Conservation (phyloP, 2,113 vertebrate species). For the Actenoides lindsayi region DNA sequence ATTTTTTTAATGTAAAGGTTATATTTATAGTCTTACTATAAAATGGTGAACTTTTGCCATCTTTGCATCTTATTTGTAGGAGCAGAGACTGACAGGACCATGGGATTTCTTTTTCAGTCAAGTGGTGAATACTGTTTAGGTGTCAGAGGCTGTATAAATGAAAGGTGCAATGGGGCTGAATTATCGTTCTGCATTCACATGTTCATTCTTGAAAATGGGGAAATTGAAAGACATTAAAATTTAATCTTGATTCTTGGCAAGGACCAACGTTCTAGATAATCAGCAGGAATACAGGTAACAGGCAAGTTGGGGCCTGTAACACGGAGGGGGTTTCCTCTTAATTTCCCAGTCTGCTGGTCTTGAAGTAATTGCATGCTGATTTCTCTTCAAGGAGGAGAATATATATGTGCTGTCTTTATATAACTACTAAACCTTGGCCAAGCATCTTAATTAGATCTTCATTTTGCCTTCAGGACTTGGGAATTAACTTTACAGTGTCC, state of each 20-base stretch:
- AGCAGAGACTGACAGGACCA: neutral
- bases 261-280: neutral
- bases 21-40: neutral
- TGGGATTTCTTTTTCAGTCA: neutral
- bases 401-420: neutral
- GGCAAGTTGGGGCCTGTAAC: slow-evolving; percentile 50
- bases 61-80: neutral
- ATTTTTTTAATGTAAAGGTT: neutral
- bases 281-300: slow-evolving; percentile 14
- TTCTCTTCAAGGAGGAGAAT: slow-evolving; percentile 44
- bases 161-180: neutral
- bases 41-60: neutral
- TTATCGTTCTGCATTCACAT: neutral
- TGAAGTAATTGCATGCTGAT: slow-evolving; percentile 17
- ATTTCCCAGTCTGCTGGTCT: slow-evolving; percentile 37
- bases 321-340: slow-evolving; percentile 37
- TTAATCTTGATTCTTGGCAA: slow-evolving; percentile 37
- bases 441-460: slow-evolving; percentile 26
- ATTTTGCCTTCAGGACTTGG: neutral
- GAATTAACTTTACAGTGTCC: neutral
- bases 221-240: slow-evolving; percentile 19
- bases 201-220: slow-evolving; percentile 40
- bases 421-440: slow-evolving; percentile 10
- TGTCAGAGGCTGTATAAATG: neutral
- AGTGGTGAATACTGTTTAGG: neutral